Evolutionary conservation across 1,140 invertebrate genomes (phyloP).

Genomic region (Trichonephila clavata): DNA sequence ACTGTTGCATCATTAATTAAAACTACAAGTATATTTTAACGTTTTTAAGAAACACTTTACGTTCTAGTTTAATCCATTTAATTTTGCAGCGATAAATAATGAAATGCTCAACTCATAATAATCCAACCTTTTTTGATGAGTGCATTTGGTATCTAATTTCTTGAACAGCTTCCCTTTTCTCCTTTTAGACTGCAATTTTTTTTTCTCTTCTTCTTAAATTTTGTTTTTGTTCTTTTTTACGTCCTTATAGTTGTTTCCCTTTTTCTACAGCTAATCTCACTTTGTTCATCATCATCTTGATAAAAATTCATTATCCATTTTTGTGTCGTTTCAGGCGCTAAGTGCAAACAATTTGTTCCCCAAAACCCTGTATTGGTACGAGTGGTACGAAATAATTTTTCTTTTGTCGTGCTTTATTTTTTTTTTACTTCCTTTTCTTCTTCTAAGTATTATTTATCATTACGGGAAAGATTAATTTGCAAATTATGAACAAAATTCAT

Average conservation of each 20-base stretch:
- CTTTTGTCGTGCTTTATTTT: background rate
- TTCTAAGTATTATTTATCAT: slow-evolving; percentile 36
- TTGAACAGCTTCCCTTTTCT: slow-evolving; percentile 3
- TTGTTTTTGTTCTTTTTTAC: background rate
- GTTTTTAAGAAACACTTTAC: slow-evolving; percentile 71
- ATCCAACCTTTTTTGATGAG: slow-evolving; percentile 67
- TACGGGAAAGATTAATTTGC: slow-evolving; percentile 72
- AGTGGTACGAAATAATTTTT: slow-evolving; percentile 16
- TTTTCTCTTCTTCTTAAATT: background rate
- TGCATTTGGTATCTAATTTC: slow-evolving; percentile 69
- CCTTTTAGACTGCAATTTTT: background rate
- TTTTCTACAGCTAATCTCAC: slow-evolving; percentile 66
- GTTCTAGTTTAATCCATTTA: slow-evolving; percentile 73
- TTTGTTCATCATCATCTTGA: slow-evolving; percentile 46
- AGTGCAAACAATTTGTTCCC: slow-evolving; percentile 74
- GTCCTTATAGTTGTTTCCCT: background rate
- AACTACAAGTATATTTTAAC: slow-evolving; percentile 74
- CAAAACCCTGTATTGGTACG: background rate
- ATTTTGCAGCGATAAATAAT: slow-evolving; percentile 74
- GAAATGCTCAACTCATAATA: slow-evolving; percentile 73
- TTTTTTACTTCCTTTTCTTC: background rate
- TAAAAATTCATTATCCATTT: slow-evolving; percentile 76
- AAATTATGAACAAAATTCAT: slow-evolving; percentile 67
- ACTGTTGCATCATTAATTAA: slow-evolving; percentile 64
- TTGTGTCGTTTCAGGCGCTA: slow-evolving; percentile 36